Conservation (phyloP, 2,888 invertebrate species). For the Acrocera orbiculus region DNA sequence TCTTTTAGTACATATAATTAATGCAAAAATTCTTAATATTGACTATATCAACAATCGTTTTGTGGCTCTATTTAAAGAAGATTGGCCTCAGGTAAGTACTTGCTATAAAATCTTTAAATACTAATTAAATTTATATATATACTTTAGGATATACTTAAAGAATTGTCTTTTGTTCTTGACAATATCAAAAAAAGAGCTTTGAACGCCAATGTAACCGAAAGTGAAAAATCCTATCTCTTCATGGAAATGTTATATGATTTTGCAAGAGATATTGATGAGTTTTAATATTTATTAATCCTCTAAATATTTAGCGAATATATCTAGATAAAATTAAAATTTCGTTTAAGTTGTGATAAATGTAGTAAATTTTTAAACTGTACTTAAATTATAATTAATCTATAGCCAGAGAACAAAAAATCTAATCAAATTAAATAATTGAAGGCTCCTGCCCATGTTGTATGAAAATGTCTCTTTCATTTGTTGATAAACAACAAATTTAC, state of each 20-base stretch:
- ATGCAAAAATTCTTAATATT: conserved; percentile 37
- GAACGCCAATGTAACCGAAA: conserved; percentile 10
- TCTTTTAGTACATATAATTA: conserved; percentile 35
- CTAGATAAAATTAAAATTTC: no score
- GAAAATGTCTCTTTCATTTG: no score
- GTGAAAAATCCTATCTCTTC: conserved; percentile 25
- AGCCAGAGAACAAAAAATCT: no score
- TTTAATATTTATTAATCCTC: conserved; percentile 13
- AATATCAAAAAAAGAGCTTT: conserved; percentile 3
- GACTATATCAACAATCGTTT: conserved; percentile 47
- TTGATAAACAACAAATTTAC: no score
- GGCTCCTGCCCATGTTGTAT: no score
- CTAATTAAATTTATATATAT: neutral
- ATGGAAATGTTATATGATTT: conserved; percentile 30
- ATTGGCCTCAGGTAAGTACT: conserved; percentile 41
- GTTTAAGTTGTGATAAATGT: no score
- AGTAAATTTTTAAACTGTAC: no score
- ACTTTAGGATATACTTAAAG: conserved; percentile 6
- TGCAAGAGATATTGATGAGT: conserved; percentile 25
- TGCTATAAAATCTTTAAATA: neutral
- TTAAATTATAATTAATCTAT: no score
- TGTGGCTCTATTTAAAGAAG: conserved; percentile 45
- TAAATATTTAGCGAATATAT: no score
- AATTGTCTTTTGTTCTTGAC: conserved; percentile 8
- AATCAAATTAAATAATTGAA: no score